Percentiles rank a stretch among this genome's conserved stretches.
Evolutionary conservation across 1,140 invertebrate species (phyloP).

Genomic region (Uloborus diversus): DNA sequence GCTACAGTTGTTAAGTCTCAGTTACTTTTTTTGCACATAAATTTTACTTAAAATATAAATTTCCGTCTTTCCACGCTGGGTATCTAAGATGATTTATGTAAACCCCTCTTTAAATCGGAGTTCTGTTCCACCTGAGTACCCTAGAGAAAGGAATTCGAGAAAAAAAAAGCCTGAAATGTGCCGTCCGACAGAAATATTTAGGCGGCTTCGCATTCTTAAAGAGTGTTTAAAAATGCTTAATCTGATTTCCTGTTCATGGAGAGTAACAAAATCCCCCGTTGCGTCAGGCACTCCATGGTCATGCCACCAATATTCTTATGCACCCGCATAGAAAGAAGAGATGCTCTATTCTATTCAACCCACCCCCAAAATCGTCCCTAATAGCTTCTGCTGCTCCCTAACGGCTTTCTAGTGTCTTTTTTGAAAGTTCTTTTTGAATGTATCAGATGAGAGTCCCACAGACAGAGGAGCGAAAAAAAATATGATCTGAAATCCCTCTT

Average conservation of each 20-base stretch:
- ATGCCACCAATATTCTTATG: not conserved
- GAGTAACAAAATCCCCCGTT: not conserved
- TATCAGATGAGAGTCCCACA: not conserved
- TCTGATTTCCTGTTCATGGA: constrained; percentile 21
- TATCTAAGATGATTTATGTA: too few relatives aligned
- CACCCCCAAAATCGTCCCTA: not conserved
- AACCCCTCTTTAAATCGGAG: too few relatives aligned
- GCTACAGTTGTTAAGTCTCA: too few relatives aligned
- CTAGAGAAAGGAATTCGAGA: too few relatives aligned
- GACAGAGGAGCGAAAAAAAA: not conserved
- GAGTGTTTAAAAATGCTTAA: constrained; percentile 29
- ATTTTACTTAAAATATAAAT: too few relatives aligned
- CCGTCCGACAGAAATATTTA: too few relatives aligned
- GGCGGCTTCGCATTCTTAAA: not conserved
- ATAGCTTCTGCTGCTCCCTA: not conserved
- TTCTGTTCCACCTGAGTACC: too few relatives aligned
- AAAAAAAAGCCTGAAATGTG: too few relatives aligned
- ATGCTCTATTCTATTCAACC: not conserved
- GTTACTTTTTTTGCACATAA: too few relatives aligned
- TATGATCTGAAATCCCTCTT: not conserved
- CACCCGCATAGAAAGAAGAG: not conserved
- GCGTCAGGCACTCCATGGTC: too few relatives aligned
- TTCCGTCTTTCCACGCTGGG: too few relatives aligned
- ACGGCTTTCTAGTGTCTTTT: not conserved
- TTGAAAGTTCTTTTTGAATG: constrained; percentile 11